These are phyloP conservation scores for Monomorium pharaonis DNA, from an alignment of 1,140 invertebrate genomes.

Conservation along the genomic window DNA sequence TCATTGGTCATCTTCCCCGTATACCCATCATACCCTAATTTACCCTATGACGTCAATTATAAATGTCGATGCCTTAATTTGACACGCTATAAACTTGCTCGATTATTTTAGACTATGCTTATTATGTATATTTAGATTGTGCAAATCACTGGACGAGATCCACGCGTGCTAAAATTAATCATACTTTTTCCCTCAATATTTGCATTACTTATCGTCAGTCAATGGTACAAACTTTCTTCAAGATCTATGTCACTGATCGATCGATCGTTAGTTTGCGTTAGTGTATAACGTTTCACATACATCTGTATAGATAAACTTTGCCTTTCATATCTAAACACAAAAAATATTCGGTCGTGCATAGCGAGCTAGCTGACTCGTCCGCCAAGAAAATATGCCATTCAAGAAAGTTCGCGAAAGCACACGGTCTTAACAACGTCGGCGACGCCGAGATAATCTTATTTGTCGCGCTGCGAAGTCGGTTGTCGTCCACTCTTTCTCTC, in stretches of 20 bases:
- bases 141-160: background rate
- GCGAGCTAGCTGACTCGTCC: background rate
- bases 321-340: slow-evolving; percentile 10
- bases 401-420: slow-evolving; percentile 6
- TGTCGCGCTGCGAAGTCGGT: background rate
- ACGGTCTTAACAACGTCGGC: background rate
- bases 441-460: slow-evolving; percentile 49
- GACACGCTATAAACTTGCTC: background rate
- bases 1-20: too few relatives aligned
- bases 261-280: slow-evolving; percentile 19
- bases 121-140: slow-evolving; percentile 1
- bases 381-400: background rate
- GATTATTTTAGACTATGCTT: slow-evolving; percentile 7
- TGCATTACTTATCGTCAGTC: background rate
- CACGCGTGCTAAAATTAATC: slow-evolving; percentile 9
- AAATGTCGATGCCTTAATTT: background rate
- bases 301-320: slow-evolving; percentile 26
- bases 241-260: background rate
- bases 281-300: background rate
- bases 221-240: background rate
- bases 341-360: background rate
- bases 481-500: background rate
- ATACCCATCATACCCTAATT: too few relatives aligned
- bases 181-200: slow-evolving; percentile 4
- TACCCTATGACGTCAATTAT: background rate